Evolutionary conservation across 2,797 vertebrate species (phyloP), one percentile per base, ranked within the genome.

Genomic region (Neostethus bicornis): DNA sequence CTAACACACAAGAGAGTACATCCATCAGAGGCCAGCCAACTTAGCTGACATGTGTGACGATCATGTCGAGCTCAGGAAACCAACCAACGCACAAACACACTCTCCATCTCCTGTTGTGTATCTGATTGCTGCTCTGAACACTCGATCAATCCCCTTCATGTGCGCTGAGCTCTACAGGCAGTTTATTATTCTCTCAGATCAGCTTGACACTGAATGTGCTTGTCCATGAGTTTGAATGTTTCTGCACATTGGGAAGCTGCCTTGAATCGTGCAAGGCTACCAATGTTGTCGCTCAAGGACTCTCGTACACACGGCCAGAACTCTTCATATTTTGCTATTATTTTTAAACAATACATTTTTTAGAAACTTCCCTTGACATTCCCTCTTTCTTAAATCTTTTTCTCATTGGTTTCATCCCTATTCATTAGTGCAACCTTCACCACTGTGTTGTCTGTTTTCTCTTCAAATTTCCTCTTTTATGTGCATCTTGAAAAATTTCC

Each of bases 371-470:
- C 65, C 72, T 19, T 31, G 77, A 75, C 70, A 61, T 56, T 21
- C 1, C 17, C 8, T 45, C 64, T 67, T 65, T 61, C 13, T 56
- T 28, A 23, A 51, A 38, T 23, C 19, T 35, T 37, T 52, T 39
- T 47, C 43, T 35, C 53, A 9, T 31, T 46, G 12, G 28, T 37
- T 37, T 31, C 29, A 24, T 50, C 41, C 37, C 42, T 60, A 55
- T 64, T 83, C 65, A 81, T 80, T 73, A 83, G 58, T 46, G 61
- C 66, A 75, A 73, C 78, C 77, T 86, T 77, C 74, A 73, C 68
- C n/a, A 49, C 71, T 70, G 61, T 56, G 38, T 53, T 72, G 61
- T 52, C 58, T 37, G 14, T 31, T 35, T 65, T 43, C 47, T 62
- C 60, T 64, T 51, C 0, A 41, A 45, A 60, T 38, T 68, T 21